A percentile compares a stretch with the other conserved stretches of the same genome.
Evolutionary conservation across 2,113 vertebrate species (phyloP).

Genomic region (Phocoena sinus): DNA sequence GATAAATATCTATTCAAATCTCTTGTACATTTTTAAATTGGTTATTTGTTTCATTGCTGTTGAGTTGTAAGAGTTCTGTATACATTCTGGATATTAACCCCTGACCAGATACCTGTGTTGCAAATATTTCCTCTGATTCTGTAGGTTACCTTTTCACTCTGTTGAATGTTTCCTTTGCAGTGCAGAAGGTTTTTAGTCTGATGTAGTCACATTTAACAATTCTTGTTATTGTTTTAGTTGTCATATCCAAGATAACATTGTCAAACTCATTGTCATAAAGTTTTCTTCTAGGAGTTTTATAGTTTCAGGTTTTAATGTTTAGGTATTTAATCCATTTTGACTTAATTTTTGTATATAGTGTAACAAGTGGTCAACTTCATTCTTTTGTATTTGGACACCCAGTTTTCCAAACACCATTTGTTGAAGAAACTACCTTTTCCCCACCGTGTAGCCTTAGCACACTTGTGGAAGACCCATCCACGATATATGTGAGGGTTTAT

Average conservation of each 20-base stretch:
- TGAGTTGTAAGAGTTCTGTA: background rate
- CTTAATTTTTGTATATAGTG: background rate
- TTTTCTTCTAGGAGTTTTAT: background rate
- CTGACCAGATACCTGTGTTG: background rate
- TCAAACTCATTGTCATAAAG: background rate
- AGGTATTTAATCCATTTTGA: background rate
- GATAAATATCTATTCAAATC: background rate
- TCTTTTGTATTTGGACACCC: background rate
- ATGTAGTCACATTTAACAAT: background rate
- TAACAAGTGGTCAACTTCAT: background rate
- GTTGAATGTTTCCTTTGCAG: background rate
- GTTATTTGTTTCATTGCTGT: background rate
- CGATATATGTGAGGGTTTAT: background rate
- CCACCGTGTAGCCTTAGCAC: background rate
- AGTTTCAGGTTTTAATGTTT: background rate
- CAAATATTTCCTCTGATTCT: background rate
- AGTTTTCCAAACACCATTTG: background rate
- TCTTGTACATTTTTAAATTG: too few relatives aligned
- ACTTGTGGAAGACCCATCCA: background rate
- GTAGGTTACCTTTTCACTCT: background rate
- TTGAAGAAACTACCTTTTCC: background rate
- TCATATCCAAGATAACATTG: background rate
- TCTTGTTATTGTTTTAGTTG: background rate
- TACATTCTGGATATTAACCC: background rate
- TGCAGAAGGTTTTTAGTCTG: background rate